Evolutionary conservation across 53 echinoderm and acorn worm genomes (phyloP), one percentile per base, ranked within the genome.

Genomic region (Echinarachnius parma): DNA sequence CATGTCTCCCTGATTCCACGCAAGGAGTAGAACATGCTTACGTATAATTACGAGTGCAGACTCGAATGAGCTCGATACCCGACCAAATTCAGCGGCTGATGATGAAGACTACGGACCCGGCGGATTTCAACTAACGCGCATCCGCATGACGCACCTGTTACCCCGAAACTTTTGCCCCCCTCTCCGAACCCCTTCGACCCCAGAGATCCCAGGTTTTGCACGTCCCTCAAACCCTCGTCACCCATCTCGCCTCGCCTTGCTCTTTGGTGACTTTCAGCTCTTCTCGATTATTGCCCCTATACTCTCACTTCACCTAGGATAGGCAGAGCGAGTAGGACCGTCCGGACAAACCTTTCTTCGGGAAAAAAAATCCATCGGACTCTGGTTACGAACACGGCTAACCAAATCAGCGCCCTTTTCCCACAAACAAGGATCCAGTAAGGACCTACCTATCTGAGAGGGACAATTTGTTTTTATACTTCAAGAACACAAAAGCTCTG

Each of bases 81-180:
- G n/a, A n/a, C n/a, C n/a, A n/a, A n/a, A n/a, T n/a, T n/a, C n/a
- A 8, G 68, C 16, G 68, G 19, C 68, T 53, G 52, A 9, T 3
- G 21, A 22, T 11, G 10, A 7, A 68, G 68, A 68, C 68, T 68
- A 68, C 21, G 34, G 19, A 1, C 15, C 31, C 31, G 19, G 52
- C 49, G 13, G 34, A 48, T 16, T 68, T 49, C 68, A 68, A 31
- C 68, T 21, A 31, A 21, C 8, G 55, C 58, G 74, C 74, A 72
- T 36, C 28, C 15, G 14, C 1, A 55, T 72, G 74, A 72, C 74
- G 74, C 74, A 72, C 74, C 74, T 72, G 74, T 39, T 56, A 24
- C 15, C 2, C 8, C 25, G 56, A 56, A 29, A 34, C 68, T 39
- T 13, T 9, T 49, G 50, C 18, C 50, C 19, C 50, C 50, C 50